Evolutionary conservation across 2,797 vertebrate species (phyloP).

Genomic region (Hydrolagus colliei): DNA sequence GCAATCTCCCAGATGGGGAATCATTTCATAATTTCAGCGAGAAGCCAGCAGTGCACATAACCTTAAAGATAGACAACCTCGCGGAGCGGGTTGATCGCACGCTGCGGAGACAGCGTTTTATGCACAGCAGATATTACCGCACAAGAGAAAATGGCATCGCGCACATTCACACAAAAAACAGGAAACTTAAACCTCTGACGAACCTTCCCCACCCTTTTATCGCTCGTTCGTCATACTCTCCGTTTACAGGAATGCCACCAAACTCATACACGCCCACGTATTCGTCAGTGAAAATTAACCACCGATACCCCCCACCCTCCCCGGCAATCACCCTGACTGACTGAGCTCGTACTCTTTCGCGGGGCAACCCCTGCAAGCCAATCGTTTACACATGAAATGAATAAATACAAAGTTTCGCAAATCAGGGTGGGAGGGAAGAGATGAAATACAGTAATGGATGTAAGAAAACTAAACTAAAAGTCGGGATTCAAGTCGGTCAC

Average conservation of each 20-base stretch:
- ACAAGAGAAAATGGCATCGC: constrained; percentile 23
- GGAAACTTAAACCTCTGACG: constrained; percentile 29
- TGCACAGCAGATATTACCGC: not conserved
- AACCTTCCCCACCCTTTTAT: not conserved
- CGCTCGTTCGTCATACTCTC: not conserved
- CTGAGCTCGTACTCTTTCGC: too few relatives aligned
- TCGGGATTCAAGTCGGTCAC: not conserved
- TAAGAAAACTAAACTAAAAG: not conserved
- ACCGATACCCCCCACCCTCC: not conserved
- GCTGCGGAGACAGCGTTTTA: not conserved
- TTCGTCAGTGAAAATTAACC: constrained; percentile 25
- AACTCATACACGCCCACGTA: not conserved
- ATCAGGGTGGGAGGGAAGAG: too few relatives aligned
- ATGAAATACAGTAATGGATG: too few relatives aligned
- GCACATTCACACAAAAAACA: not conserved
- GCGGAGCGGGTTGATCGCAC: not conserved
- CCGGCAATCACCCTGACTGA: too few relatives aligned
- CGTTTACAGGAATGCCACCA: not conserved
- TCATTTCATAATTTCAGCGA: not conserved
- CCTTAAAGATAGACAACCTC: too few relatives aligned
- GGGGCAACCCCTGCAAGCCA: too few relatives aligned
- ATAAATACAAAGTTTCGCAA: too few relatives aligned
- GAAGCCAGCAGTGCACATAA: too few relatives aligned
- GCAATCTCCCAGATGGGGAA: not conserved
- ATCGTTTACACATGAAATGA: too few relatives aligned